Conservation (phyloP, 2,888 invertebrate species). For the Malthinus seriepunctatus region DNA sequence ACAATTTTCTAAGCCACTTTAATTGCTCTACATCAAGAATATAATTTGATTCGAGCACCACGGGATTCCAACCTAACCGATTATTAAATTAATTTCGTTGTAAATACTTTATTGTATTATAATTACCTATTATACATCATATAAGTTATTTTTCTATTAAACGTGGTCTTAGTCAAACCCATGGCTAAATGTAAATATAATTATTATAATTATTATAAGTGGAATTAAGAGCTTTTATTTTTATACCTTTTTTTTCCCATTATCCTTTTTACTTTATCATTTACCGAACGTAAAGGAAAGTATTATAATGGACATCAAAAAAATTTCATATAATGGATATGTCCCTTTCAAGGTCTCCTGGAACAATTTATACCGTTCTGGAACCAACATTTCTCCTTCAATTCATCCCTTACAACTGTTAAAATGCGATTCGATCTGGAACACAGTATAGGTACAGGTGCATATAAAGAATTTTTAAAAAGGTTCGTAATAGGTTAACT, state of each 20-base stretch:
- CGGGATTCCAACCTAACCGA: conserved; percentile 35
- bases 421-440: too few species aligned
- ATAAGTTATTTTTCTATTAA: conserved; percentile 57
- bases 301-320: too few species aligned
- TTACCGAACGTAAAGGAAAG: too few species aligned
- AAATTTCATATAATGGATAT: too few species aligned
- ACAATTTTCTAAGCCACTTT: conserved; percentile 29
- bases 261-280: background rate
- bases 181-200: conserved; percentile 55
- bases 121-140: conserved; percentile 54
- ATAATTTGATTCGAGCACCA: conserved; percentile 33
- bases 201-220: conserved; percentile 53
- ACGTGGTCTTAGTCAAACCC: conserved; percentile 53
- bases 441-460: too few species aligned
- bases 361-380: too few species aligned
- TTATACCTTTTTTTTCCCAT: conserved; percentile 11
- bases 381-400: too few species aligned
- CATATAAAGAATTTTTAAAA: too few species aligned
- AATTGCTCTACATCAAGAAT: conserved; percentile 34
- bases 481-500: too few species aligned
- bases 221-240: conserved; percentile 34
- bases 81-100: conserved; percentile 48
- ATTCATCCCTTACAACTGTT: too few species aligned
- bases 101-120: conserved; percentile 55
- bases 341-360: too few species aligned